phyloP scores from a whole-genome alignment of 2,888 invertebrate genomes.

The Cantharis flavilabris region DNA sequence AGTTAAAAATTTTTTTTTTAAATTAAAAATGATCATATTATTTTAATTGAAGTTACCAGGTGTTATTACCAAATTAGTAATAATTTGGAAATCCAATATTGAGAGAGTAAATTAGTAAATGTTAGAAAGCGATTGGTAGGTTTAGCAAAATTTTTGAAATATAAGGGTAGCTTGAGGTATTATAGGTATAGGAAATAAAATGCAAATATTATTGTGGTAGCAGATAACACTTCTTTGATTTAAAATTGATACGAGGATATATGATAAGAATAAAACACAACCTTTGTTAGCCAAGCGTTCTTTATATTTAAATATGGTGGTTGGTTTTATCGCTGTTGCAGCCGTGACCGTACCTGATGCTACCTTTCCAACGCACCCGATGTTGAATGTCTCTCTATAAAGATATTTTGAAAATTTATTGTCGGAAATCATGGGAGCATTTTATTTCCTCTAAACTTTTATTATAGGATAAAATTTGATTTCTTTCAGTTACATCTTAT shows the following conservation, averaged over 20 bases:
- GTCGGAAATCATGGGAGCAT: slow-evolving; percentile 54
- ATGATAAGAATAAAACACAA: slow-evolving; percentile 12
- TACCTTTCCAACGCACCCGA: slow-evolving; percentile 33
- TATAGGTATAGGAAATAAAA: neutral
- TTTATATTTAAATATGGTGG: slow-evolving; percentile 27
- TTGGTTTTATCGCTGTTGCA: slow-evolving; percentile 36
- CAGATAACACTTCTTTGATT: neutral
- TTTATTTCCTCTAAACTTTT: slow-evolving; percentile 54
- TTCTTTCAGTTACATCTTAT: slow-evolving; percentile 38
- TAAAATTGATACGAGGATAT: slow-evolving; percentile 1
- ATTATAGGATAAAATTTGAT: slow-evolving; percentile 51
- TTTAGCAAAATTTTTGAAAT: neutral
- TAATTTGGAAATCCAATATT: neutral
- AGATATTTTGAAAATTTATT: slow-evolving; percentile 52
- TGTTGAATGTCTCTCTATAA: slow-evolving; percentile 52
- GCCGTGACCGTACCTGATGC: slow-evolving; percentile 39
- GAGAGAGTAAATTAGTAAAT: neutral
- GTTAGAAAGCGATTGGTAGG: neutral
- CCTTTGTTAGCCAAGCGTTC: slow-evolving; percentile 16
- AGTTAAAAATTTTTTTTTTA: no score
- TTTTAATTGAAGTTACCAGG: no score
- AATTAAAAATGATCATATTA: no score
- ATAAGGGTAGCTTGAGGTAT: neutral
- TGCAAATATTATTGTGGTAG: neutral
- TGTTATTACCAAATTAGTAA: neutral